A percentile compares a stretch with the other conserved stretches of the same genome.
phyloP scores from a whole-genome alignment of 2,888 invertebrate species.

The Cheilosia grossa region DNA sequence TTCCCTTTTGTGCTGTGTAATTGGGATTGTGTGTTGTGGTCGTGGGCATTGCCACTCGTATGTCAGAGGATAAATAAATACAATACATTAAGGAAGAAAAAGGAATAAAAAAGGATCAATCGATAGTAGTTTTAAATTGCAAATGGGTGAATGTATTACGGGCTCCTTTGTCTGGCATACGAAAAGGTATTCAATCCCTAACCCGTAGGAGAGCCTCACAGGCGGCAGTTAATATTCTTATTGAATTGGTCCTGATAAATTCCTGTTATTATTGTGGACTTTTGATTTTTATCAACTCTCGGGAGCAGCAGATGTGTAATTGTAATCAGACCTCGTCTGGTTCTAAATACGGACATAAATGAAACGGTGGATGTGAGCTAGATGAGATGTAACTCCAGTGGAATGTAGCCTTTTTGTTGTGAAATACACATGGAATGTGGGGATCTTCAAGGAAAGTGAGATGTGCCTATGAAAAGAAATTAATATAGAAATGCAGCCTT shows the following conservation, averaged over 20 bases:
- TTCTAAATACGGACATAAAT: too few relatives aligned
- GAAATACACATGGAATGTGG: too few relatives aligned
- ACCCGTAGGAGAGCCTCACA: neutral
- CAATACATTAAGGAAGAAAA: conserved; percentile 21
- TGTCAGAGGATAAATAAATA: conserved; percentile 45
- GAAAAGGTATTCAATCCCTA: neutral
- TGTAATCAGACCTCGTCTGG: conserved; percentile 14
- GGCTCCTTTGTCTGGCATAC: conserved; percentile 30
- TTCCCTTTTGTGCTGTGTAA: conserved; percentile 51
- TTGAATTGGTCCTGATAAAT: conserved; percentile 28
- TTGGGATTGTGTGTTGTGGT: conserved; percentile 57
- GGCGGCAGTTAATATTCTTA: conserved; percentile 27
- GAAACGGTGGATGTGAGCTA: too few relatives aligned
- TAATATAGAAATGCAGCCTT: too few relatives aligned
- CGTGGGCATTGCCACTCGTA: conserved; percentile 30
- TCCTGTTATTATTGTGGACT: conserved; percentile 24
- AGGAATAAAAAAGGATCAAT: conserved; percentile 53
- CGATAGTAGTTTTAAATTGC: conserved; percentile 68
- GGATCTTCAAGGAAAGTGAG: too few relatives aligned
- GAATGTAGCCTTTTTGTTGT: too few relatives aligned
- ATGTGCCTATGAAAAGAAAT: too few relatives aligned
- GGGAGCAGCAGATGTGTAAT: conserved; percentile 25
- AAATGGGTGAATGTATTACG: conserved; percentile 57
- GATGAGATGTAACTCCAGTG: too few relatives aligned
- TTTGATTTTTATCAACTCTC: conserved; percentile 29